Base-by-base conservation (phyloP, 2,888 invertebrate genomes). In the Andrena chrysosceles region DNA sequence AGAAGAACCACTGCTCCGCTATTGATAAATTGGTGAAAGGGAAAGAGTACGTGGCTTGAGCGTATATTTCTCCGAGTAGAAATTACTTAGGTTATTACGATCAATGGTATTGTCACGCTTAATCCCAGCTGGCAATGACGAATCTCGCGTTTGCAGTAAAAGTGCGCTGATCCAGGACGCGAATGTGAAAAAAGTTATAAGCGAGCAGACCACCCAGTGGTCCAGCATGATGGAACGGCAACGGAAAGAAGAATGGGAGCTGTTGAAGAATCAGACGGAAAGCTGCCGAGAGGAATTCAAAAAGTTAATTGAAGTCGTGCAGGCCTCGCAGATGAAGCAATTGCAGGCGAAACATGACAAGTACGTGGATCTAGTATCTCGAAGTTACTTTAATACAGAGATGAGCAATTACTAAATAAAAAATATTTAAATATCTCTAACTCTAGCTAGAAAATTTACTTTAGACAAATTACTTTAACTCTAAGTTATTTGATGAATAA, bases 131-230 rank as follows among this genome's bases (percentile, higher is more conserved):
- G 59, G 7, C 31, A 54, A 66, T 67, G 56, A 69, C 33, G 2
- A 77, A 79, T 79, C 8, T 60, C 76, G 8, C 31, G n/a, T 42
- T 64, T 70, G 7, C 85, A 94, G 94, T 81, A 93, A 94, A 85
- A 91, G 82, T 48, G 93, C 94, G 2, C 83, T 94, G 35, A 81
- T 93, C 35, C 89, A 91, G 42, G 94, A 94, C 84, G 93, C 93
- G 1, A 91, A 89, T 77, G 89, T 94, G 59, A 94, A 94, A 73
- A 92, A 93, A 85, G 89, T 96, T 75, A 95, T 96, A 33, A 94
- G 94, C 72, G 95, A 95, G 56, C 96, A 96, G 93, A 96, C 96
- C 52, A 93, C 94, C 67, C 96, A 96, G 90, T 96, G 96, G 96
- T 95, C 96, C 0, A 94, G 95, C 7, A 95, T 96, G 95, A 93